These are phyloP conservation scores for Hypsibius dujardini DNA, from an alignment of 1,140 invertebrate genomes.

Conservation along the genomic window DNA sequence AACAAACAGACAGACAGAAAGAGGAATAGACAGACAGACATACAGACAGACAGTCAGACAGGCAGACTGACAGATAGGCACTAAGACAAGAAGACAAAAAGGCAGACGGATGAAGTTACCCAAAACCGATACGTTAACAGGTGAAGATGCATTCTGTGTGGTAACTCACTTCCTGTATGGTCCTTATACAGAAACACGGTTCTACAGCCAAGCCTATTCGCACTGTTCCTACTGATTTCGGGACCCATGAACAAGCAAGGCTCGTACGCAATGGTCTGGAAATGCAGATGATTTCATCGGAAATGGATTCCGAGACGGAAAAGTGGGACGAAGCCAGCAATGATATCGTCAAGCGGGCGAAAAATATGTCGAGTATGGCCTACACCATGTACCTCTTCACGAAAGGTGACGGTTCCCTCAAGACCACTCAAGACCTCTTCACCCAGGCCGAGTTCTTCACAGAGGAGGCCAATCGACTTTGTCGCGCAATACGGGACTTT, in stretches of 20 bases:
- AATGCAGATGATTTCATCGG: slow-evolving; percentile 87
- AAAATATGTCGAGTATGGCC: slow-evolving; percentile 97
- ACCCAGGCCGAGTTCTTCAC: slow-evolving; percentile 99
- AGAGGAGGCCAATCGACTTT: slow-evolving; percentile 94
- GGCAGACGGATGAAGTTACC: slow-evolving; percentile 19
- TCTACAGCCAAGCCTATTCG: slow-evolving; percentile 65
- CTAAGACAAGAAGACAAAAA: no score
- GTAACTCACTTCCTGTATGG: slow-evolving; percentile 22
- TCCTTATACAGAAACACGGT: slow-evolving; percentile 67
- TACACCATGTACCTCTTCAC: slow-evolving; percentile 98
- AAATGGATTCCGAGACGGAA: slow-evolving; percentile 90
- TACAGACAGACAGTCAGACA: no score
- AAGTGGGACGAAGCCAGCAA: slow-evolving; percentile 58
- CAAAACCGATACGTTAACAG: slow-evolving; percentile 18
- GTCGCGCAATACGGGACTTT: slow-evolving; percentile 96
- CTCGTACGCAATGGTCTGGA: slow-evolving; percentile 89
- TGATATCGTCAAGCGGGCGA: slow-evolving; percentile 90
- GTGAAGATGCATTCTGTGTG: slow-evolving; percentile 6
- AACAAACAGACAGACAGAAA: no score
- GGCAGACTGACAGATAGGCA: no score
- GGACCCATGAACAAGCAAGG: slow-evolving; percentile 67
- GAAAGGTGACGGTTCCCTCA: slow-evolving; percentile 80
- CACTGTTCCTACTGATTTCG: slow-evolving; percentile 19
- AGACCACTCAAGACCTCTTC: slow-evolving; percentile 96
- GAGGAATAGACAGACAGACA: no score